These are phyloP conservation scores for Ectropis crepuscularia DNA, from an alignment of 2,888 invertebrate species.

Conservation along the genomic window DNA sequence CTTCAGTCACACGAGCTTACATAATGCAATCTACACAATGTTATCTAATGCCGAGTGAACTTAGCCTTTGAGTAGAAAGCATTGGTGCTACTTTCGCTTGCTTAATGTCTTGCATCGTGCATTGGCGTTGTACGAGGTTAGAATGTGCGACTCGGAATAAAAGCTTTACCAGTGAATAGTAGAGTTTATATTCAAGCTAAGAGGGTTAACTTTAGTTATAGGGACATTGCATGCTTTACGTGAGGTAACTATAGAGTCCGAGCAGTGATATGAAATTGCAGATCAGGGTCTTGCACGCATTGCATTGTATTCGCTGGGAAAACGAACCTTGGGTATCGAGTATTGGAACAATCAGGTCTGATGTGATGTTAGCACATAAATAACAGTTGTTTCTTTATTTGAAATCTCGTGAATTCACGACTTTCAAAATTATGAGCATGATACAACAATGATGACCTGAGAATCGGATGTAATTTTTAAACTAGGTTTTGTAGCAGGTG, in stretches of 20 bases:
- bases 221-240: conserved; percentile 65
- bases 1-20: conserved; percentile 74
- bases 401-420: conserved; percentile 42
- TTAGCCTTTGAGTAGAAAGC: conserved; percentile 60
- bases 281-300: conserved; percentile 55
- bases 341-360: conserved; percentile 53
- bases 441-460: conserved; percentile 21
- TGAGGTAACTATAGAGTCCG: conserved; percentile 76
- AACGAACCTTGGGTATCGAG: conserved; percentile 46
- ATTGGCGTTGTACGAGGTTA: conserved; percentile 56
- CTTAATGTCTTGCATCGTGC: conserved; percentile 53
- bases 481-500: too few species aligned
- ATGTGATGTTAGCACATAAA: conserved; percentile 48
- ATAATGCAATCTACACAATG: conserved; percentile 76
- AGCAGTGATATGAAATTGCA: conserved; percentile 66
- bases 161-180: conserved; percentile 50
- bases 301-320: conserved; percentile 65
- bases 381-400: conserved; percentile 53
- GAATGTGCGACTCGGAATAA: conserved; percentile 48
- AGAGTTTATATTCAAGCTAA: conserved; percentile 49
- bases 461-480: not conserved
- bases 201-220: conserved; percentile 44
- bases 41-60: conserved; percentile 59
- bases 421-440: conserved; percentile 33
- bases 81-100: conserved; percentile 74